Conservation (phyloP, 1,140 invertebrate genomes). For the Phthorimaea operculella region DNA sequence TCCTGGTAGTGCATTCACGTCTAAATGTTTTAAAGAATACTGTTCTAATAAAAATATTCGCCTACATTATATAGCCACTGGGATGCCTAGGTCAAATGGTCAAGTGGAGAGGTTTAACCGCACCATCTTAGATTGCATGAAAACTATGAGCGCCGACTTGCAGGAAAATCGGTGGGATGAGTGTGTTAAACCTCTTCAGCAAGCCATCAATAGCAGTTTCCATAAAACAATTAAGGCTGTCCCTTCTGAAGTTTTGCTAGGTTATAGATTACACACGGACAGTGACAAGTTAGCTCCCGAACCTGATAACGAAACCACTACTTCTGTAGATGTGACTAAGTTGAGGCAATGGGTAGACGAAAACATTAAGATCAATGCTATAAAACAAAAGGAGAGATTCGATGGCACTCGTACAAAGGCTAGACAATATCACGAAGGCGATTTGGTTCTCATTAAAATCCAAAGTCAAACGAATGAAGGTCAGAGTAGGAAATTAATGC, state of each 20-base stretch:
- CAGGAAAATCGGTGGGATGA: not conserved
- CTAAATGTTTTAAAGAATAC: conserved; percentile 5
- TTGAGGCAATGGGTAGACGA: not conserved
- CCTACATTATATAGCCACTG: conserved; percentile 4
- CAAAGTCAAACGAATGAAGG: conserved; percentile 1
- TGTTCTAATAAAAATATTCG: conserved; percentile 7
- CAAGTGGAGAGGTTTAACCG: too few species aligned
- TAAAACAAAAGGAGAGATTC: not conserved
- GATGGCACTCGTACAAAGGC: not conserved
- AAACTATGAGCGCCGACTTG: too few species aligned
- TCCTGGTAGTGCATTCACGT: conserved; percentile 8
- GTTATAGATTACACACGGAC: conserved; percentile 1
- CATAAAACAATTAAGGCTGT: conserved; percentile 3
- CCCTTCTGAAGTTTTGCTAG: not conserved
- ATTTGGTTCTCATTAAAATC: not conserved
- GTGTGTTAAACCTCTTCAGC: not conserved
- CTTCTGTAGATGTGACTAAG: not conserved
- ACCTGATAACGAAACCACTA: not conserved
- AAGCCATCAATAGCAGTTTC: not conserved
- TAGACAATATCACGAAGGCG: not conserved
- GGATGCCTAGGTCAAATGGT: conserved; percentile 2
- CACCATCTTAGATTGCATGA: too few species aligned
- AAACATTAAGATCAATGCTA: conserved; percentile 4
- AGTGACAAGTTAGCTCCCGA: not conserved
- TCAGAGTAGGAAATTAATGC: not conserved